These are phyloP conservation scores for Andrena dorsata DNA, from an alignment of 2,888 invertebrate genomes.

Conservation along the genomic window DNA sequence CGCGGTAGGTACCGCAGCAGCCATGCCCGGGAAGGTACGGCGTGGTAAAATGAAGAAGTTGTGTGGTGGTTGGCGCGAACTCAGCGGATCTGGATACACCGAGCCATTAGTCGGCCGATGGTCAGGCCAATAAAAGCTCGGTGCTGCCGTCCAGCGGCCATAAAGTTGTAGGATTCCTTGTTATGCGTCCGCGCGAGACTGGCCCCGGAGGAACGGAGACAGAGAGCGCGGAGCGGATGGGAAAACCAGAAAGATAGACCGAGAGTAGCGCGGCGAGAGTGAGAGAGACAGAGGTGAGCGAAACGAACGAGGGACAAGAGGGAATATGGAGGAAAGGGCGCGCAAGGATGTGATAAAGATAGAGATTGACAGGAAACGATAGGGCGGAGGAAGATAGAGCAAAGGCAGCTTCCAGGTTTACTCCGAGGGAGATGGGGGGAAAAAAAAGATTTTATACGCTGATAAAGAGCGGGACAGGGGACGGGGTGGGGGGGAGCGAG, in stretches of 20 bases:
- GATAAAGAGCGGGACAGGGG: slow-evolving; percentile 45
- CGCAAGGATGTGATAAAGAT: slow-evolving; percentile 49
- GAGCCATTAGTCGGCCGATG: slow-evolving; percentile 77
- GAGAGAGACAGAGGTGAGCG: slow-evolving; percentile 30
- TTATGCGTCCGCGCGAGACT: slow-evolving; percentile 70
- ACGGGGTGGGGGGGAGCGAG: slow-evolving; percentile 25
- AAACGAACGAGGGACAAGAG: neutral
- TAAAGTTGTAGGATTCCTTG: slow-evolving; percentile 81
- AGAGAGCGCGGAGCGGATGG: slow-evolving; percentile 10
- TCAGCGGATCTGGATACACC: slow-evolving; percentile 72
- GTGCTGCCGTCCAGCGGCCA: slow-evolving; percentile 72
- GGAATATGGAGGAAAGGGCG: slow-evolving; percentile 43
- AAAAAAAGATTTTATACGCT: slow-evolving; percentile 54
- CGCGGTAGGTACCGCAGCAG: slow-evolving; percentile 52
- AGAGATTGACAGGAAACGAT: slow-evolving; percentile 28
- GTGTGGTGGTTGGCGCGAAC: slow-evolving; percentile 70
- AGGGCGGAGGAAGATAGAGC: slow-evolving; percentile 19
- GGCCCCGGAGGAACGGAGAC: slow-evolving; percentile 22
- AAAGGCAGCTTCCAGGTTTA: slow-evolving; percentile 61
- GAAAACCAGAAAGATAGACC: slow-evolving; percentile 31
- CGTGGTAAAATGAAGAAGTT: slow-evolving; percentile 75
- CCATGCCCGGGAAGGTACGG: slow-evolving; percentile 59
- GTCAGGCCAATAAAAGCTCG: slow-evolving; percentile 77
- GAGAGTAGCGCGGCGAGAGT: slow-evolving; percentile 29
- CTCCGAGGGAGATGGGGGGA: slow-evolving; percentile 35